Evolutionary conservation across 2,888 invertebrate species (phyloP), one percentile per base, ranked within the genome.

Genomic region (Aromia moschata): DNA sequence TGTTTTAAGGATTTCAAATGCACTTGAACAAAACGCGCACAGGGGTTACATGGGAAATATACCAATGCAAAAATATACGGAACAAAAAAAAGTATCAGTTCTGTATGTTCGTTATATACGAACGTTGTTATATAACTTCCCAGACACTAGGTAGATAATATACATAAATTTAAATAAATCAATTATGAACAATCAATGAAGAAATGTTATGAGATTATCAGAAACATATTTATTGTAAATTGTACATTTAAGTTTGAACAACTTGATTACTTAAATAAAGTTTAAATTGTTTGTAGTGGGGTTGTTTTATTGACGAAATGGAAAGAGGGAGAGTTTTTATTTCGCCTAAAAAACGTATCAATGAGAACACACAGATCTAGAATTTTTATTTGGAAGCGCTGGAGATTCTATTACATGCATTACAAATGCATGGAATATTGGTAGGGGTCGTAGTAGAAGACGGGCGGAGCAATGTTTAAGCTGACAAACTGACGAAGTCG

Each of bases 181-280:
- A 61, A 64, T 62, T 67, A 67, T 45, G 62, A 64, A 67, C 67
- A 67, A 67, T 64, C 67, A 67, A 60, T 64, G 44, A 52, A 58
- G 55, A 55, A 40, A 55, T 38, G 56, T 41, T 33, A 31, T 49
- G 38, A 47, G 40, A 56, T 56, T 62, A 65, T 65, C 62, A 62
- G 53, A 64, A 36, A 46, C 56, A 64, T 67, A 65, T 62, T 61
- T 63, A 65, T 62, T 61, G 60, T 64, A 67, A 58, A 57, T 62
- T 60, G 38, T 49, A 58, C n/a, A n/a, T n/a, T 56, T 55, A 56
- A 46, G 55, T 54, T n/a, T 60, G 14, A 59, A 31, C 16, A 51
- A 40, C 33, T 46, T 18, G 31, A 36, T 12, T 56, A 45, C 58
- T 55, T 60, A 58, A 65, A 66, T 66, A 66, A 67, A 64, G 55